Percentiles rank a stretch among this genome's conserved stretches.
Conservation (phyloP, 2,113 vertebrate genomes). For the Zootoca vivipara region DNA sequence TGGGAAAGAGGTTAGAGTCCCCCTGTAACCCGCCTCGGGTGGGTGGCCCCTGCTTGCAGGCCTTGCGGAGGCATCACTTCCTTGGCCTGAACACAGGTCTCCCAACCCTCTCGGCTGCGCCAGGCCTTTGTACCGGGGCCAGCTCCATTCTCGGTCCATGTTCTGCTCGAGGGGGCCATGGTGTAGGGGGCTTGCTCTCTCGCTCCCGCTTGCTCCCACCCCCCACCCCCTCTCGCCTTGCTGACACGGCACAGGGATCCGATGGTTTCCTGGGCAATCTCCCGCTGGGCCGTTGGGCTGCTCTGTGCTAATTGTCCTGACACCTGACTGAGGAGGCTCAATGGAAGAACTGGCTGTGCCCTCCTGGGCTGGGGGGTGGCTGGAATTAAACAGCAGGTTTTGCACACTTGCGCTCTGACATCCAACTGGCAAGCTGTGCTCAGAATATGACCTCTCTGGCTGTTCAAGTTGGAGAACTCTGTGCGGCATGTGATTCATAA, state of each 20-base stretch:
- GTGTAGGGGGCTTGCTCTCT: slow-evolving; percentile 58
- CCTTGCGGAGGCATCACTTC: slow-evolving; percentile 70
- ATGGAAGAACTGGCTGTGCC: slow-evolving; percentile 72
- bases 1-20: slow-evolving; percentile 62
- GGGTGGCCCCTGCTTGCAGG: slow-evolving; percentile 70
- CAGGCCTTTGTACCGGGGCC: slow-evolving; percentile 66
- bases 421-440: slow-evolving; percentile 51
- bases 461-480: not conserved
- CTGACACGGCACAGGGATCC: slow-evolving; percentile 18
- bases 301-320: slow-evolving; percentile 58
- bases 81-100: slow-evolving; percentile 71
- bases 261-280: slow-evolving; percentile 54
- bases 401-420: slow-evolving; percentile 31
- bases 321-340: slow-evolving; percentile 64
- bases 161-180: slow-evolving; percentile 68
- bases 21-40: slow-evolving; percentile 70
- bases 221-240: slow-evolving; percentile 41
- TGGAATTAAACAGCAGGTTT: slow-evolving; percentile 22
- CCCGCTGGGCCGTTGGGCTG: slow-evolving; percentile 10
- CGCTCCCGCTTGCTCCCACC: not conserved
- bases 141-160: slow-evolving; percentile 65
- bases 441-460: slow-evolving; percentile 25
- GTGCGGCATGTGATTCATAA: too few species aligned
- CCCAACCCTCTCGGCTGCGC: slow-evolving; percentile 63
- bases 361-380: slow-evolving; percentile 35